These are phyloP conservation scores for Philaenus spumarius DNA, from an alignment of 1,140 invertebrate species.

Conservation along the genomic window DNA sequence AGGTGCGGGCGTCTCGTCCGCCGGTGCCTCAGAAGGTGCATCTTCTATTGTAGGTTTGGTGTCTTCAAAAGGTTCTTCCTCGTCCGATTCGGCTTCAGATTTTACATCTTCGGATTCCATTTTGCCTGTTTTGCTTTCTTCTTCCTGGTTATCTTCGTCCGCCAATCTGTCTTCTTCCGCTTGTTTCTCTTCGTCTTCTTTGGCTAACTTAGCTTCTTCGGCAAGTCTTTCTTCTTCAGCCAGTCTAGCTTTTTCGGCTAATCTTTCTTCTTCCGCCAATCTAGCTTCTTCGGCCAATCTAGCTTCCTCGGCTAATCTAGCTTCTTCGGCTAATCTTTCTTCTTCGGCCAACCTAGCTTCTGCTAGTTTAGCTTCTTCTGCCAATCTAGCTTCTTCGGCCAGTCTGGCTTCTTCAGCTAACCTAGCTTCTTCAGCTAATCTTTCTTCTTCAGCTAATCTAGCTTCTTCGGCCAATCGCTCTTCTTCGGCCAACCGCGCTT, in stretches of 20 bases:
- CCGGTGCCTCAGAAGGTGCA: not conserved
- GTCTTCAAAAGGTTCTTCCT: constrained; percentile 3
- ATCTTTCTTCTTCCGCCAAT: constrained; percentile 7
- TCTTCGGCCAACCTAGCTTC: constrained; percentile 9
- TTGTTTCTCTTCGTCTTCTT: constrained; percentile 18
- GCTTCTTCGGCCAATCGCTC: constrained; percentile 1
- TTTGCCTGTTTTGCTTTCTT: not conserved
- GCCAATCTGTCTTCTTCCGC: not conserved
- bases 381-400: constrained; percentile 6
- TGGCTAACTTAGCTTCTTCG: constrained; percentile 7
- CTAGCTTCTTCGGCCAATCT: constrained; percentile 12
- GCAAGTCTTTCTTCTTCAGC: constrained; percentile 4
- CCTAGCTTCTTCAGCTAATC: constrained; percentile 6
- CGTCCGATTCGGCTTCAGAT: not conserved
- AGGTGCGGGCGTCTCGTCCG: constrained; percentile 3
- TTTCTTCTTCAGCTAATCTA: constrained; percentile 6
- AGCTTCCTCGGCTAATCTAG: not conserved
- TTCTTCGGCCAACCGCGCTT: constrained; percentile 2
- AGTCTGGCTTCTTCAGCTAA: constrained; percentile 9
- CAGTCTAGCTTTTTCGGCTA: constrained; percentile 15
- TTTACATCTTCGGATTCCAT: not conserved
- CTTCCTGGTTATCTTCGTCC: not conserved
- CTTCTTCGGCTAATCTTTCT: not conserved
- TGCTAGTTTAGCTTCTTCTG: not conserved
- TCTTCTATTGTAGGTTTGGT: not conserved